Evolutionary conservation across 2,113 vertebrate genomes (phyloP).

Genomic region (Gallinago paraguaiae): DNA sequence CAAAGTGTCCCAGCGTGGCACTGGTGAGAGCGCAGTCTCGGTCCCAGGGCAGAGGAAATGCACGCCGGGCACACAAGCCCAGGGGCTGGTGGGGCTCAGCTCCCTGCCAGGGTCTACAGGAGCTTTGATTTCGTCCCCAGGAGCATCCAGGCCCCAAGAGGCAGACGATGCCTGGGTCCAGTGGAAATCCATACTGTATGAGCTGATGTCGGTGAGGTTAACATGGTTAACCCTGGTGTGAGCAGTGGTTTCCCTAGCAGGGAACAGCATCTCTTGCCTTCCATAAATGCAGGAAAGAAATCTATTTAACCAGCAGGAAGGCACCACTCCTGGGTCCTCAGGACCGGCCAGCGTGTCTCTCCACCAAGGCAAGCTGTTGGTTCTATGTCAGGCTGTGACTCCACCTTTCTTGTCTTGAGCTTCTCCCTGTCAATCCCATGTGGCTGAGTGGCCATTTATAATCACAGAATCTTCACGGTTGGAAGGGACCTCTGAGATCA

Average conservation of each 20-base stretch:
- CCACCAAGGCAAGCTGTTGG: neutral
- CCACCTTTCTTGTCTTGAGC: neutral
- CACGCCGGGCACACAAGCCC: neutral
- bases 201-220: neutral
- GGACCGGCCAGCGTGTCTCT: fast-evolving
- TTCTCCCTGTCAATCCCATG: fast-evolving
- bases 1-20: neutral
- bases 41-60: neutral
- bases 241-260: neutral
- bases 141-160: neutral
- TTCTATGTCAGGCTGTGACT: neutral
- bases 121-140: neutral
- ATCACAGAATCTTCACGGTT: no score
- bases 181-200: neutral
- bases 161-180: neutral
- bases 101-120: neutral
- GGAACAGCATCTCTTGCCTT: neutral
- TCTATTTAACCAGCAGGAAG: neutral
- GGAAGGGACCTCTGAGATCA: no score
- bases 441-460: neutral
- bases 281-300: neutral
- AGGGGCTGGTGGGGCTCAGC: neutral
- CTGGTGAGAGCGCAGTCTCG: neutral
- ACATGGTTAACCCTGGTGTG: fast-evolving
- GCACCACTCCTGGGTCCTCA: neutral